phyloP scores from a whole-genome alignment of 2,113 vertebrate genomes.

The Corythaixoides concolor region DNA sequence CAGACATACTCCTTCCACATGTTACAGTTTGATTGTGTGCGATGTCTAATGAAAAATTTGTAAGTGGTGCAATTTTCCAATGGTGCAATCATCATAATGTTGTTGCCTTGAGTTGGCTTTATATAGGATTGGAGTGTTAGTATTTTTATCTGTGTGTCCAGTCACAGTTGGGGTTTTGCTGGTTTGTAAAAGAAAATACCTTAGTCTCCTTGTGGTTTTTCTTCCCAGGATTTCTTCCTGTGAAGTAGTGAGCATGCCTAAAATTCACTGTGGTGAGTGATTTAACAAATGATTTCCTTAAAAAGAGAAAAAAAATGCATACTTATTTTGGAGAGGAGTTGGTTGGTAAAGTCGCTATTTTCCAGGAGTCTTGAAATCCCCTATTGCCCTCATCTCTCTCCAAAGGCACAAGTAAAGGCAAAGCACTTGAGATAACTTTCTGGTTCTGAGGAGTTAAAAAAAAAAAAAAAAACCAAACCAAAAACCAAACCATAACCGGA shows the following conservation, averaged over 20 bases:
- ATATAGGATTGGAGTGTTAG: not conserved
- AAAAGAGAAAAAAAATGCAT: not conserved
- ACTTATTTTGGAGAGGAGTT: not conserved
- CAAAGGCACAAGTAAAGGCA: not conserved
- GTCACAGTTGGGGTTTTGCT: not conserved
- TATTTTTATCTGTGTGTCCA: not conserved
- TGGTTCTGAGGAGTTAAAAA: not conserved
- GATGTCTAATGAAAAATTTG: not conserved
- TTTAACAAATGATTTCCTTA: not conserved
- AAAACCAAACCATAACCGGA: not conserved
- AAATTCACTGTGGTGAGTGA: not conserved
- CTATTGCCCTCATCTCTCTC: not conserved
- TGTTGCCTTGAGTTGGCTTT: not conserved
- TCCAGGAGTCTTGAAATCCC: not conserved
- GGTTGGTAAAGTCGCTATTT: not conserved
- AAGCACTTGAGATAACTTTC: not conserved
- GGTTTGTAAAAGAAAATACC: not conserved
- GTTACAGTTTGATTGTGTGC: accelerated
- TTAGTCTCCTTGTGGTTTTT: not conserved
- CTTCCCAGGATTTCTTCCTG: not conserved
- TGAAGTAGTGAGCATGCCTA: not conserved
- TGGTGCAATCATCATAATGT: accelerated
- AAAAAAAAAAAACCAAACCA: no score
- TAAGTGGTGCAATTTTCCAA: not conserved
- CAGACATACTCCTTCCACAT: accelerated